Base-by-base conservation (phyloP, 2,113 vertebrate genomes). In the Oncorhynchus clarkii region DNA sequence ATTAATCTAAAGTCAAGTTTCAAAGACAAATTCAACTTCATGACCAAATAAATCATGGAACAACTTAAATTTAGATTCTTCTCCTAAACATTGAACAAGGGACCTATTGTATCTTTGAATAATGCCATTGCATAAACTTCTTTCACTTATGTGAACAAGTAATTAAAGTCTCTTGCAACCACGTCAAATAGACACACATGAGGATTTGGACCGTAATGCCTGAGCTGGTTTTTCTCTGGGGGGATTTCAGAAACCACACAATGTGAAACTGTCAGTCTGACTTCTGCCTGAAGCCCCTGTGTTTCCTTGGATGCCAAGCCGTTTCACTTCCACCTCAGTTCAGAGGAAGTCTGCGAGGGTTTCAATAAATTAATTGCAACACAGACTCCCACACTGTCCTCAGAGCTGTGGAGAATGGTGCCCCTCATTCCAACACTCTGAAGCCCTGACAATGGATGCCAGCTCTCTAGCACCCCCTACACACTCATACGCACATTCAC, bases 301-400 rank as follows among this genome's bases (percentile, higher is more conserved):
- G 16, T 12, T 27, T 31, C 72, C 59, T 66, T 26, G 1, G 39
- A 78, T 70, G 48, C 70, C 2, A 24, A 71, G n/a, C 71, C 75
- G 86, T 86, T 89, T 90, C 87, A 88, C 85, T 90, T 87, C 89
- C 87, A 87, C 86, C 67, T 45, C 67, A 8, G 6, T 39, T 20
- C 67, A 45, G 67, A 31, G 31, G 67, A 45, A n/a, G 67, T 68
- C 18, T 20, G 5, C 2, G 70, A 49, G 72, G 12, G 22, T 84
- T 83, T 72, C 83, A 80, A 26, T 39, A 75, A 85, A 80, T 82
- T n/a, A 6, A 78, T 84, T 85, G 80, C 67, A 3, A 85, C 81
- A 80, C 72, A 1, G 13, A 69, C 57, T 49, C 54, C 54, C 60
- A 67, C 49, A 70, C 27, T 16, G 26, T 29, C 77, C 54, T 74